Base-by-base conservation (phyloP, 1,140 invertebrate species). In the Aphelenchoides besseyi region DNA sequence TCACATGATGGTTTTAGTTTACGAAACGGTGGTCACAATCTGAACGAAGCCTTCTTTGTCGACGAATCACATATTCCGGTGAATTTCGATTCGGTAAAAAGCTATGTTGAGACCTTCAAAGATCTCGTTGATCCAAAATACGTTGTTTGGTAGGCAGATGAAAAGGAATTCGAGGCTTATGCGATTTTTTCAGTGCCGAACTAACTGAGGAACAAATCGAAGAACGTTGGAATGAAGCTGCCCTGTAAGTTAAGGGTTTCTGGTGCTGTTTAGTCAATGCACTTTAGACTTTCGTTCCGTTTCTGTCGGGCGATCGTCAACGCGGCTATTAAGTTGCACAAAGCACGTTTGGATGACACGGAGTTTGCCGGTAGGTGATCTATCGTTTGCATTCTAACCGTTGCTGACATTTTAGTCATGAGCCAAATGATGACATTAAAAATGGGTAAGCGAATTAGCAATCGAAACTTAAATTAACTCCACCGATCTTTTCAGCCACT, bases 21-120 rank as follows among this genome's bases (percentile, higher is more conserved):
- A 16, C 33, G 48, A 1, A 66, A 66, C 63, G 63, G 63, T 2
- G 63, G 63, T 8, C 63, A 66, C 63, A 66, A 66, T 29, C 16
- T 66, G 16, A 66, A 66, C 63, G 63, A 66, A 3, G 48, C 36
- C 0, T 66, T 36, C 8, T 66, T 63, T 8, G 63, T 66, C 32
- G 63, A 66, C 63, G 63, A 66, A 66, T 18, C 16, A 16, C 63
- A 66, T 29, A 16, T 36, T 37, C 63, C 63, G 12, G 63, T 66
- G 9, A 35, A 66, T 2, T 33, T 36, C n/a, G 63, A 33, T 18
- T 36, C 63, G 9, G 32, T 66, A 12, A 33, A 66, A 23, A 33
- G 28, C 12, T 66, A 41, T 33, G 3, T 66, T 1, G 36, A 66
- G 26, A 26, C 26, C 12, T 66, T 66, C 55, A 59, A 59, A 33